phyloP scores from a whole-genome alignment of 2,113 vertebrate species.

The Sylvilagus bachmani region DNA sequence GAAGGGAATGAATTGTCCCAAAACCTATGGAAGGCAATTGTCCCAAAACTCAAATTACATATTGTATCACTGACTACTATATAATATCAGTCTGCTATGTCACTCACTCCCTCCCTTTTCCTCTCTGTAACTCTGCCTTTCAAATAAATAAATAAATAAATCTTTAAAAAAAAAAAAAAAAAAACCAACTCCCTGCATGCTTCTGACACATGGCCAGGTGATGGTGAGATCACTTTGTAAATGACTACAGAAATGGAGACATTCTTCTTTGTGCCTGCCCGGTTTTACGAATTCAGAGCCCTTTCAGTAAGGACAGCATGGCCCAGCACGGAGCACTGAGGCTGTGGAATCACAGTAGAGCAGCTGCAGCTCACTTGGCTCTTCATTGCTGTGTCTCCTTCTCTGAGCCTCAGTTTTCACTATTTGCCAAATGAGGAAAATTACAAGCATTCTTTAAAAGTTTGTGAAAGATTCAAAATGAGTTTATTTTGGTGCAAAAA shows the following conservation, averaged over 20 bases:
- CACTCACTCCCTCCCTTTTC: too few species aligned
- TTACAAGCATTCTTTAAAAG: too few species aligned
- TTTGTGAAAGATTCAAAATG: too few species aligned
- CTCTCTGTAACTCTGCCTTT: too few species aligned
- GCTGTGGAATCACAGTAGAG: neutral
- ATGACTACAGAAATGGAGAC: neutral
- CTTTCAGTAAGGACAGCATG: neutral
- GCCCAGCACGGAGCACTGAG: neutral
- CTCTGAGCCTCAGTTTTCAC: neutral
- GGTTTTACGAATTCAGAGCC: neutral
- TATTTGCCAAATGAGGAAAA: neutral
- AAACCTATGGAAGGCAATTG: conserved; percentile 17
- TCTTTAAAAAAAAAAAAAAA: too few species aligned
- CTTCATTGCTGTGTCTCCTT: neutral
- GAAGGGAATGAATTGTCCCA: neutral
- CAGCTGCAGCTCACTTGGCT: neutral
- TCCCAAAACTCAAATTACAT: neutral
- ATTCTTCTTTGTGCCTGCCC: neutral
- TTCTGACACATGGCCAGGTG: neutral
- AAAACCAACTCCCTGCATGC: neutral
- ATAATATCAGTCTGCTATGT: neutral
- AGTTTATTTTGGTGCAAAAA: too few species aligned
- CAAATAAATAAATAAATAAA: too few species aligned
- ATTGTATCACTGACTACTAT: too few species aligned
- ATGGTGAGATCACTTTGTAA: neutral